A percentile compares a stretch with the other conserved stretches of the same genome.
These are phyloP conservation scores for Heliconius cydno DNA, from an alignment of 2,888 invertebrate genomes.

Conservation along the genomic window DNA sequence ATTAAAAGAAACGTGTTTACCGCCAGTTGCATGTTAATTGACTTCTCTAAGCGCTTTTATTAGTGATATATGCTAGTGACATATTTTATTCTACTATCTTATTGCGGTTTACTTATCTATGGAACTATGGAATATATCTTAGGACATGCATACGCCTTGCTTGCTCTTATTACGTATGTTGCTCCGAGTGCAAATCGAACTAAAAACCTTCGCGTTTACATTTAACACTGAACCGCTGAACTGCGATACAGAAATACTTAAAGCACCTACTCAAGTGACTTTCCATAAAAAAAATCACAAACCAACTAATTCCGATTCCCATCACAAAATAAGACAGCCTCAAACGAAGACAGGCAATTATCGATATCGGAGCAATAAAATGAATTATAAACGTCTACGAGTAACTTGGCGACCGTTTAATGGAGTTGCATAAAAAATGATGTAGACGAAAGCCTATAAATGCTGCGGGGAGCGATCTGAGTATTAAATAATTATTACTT, in stretches of 20 bases:
- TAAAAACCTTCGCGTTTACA: background rate
- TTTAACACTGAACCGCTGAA: background rate
- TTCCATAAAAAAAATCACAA: background rate
- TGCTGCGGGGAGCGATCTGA: slow-evolving; percentile 31
- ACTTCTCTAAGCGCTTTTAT: background rate
- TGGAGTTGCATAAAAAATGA: slow-evolving; percentile 44
- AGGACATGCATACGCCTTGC: background rate
- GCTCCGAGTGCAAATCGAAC: background rate
- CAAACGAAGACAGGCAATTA: slow-evolving; percentile 23
- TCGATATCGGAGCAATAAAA: slow-evolving; percentile 21
- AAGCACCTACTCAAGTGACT: background rate
- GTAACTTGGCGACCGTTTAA: slow-evolving; percentile 31
- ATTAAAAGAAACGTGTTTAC: background rate
- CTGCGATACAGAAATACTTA: background rate
- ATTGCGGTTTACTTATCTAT: too few relatives aligned
- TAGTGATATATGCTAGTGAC: background rate
- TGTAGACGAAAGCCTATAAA: slow-evolving; percentile 37
- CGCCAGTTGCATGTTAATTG: background rate
- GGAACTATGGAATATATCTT: too few relatives aligned
- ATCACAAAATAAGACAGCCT: slow-evolving; percentile 13
- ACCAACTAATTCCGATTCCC: slow-evolving; percentile 8
- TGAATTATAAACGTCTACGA: slow-evolving; percentile 21
- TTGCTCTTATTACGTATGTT: background rate
- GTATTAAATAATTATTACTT: slow-evolving; percentile 41
- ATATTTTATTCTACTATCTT: background rate